These are phyloP conservation scores for Brachionus rubens DNA, from an alignment of 1,140 invertebrate species.

Conservation along the genomic window DNA sequence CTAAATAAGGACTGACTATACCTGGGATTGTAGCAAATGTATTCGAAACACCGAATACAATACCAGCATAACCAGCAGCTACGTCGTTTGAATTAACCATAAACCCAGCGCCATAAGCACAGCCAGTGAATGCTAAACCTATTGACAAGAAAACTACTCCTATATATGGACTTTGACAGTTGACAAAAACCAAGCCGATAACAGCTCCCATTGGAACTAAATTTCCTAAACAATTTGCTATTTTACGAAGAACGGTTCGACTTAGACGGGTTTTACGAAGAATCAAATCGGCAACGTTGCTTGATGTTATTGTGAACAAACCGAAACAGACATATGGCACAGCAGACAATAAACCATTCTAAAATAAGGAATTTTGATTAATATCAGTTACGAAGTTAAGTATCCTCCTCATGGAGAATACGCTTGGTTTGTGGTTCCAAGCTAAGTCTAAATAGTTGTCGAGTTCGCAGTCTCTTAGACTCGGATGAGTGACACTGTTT, in stretches of 20 bases:
- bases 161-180: background rate
- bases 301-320: background rate
- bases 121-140: conserved; percentile 41
- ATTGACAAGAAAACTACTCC: conserved; percentile 32
- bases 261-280: background rate
- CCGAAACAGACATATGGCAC: conserved; percentile 37
- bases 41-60: conserved; percentile 78
- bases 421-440: too few species aligned
- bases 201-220: conserved; percentile 19
- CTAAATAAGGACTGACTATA: conserved; percentile 65
- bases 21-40: conserved; percentile 80
- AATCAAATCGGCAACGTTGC: conserved; percentile 17
- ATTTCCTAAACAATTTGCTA: conserved; percentile 17
- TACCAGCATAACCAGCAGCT: conserved; percentile 65
- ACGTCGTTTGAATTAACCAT: conserved; percentile 49
- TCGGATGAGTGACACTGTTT: too few species aligned
- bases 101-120: conserved; percentile 45
- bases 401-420: too few species aligned
- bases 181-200: conserved; percentile 19
- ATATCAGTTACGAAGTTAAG: too few species aligned
- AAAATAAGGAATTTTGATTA: background rate
- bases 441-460: too few species aligned
- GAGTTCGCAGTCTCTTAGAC: too few species aligned
- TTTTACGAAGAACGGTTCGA: conserved; percentile 26
- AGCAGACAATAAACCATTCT: conserved; percentile 44